Evolutionary conservation across 2,888 invertebrate genomes (phyloP), one percentile per base, ranked within the genome.

Genomic region (Hipparchia sbordonii): DNA sequence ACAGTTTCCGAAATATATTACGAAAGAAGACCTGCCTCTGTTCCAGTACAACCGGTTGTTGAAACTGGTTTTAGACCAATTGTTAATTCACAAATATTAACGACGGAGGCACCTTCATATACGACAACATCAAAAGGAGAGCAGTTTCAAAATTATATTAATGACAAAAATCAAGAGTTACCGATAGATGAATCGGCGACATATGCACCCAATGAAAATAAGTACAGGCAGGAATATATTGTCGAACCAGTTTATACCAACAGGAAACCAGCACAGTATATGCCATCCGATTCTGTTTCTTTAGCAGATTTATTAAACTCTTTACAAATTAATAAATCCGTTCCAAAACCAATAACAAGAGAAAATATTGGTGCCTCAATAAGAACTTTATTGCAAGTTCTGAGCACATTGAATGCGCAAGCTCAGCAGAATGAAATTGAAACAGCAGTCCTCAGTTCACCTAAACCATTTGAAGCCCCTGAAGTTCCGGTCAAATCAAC

Each of bases 291-390:
- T 73, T 80, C 85, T 9, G 80, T 87, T 62, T 86, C 85, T 60
- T 79, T 93, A 74, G 87, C 87, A 33, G 94, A 96, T 77, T 95
- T 97, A 76, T 83, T 97, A 57, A 96, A 96, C 82, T 96, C 97
- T 72, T 90, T 97, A 48, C 97, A 97, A 85, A 91, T 96, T 23
- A 95, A 96, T 79, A 97, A 97, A 87, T 95, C 96, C 62, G 90
- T 97, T 78, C 97, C 97, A 0, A 96, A 96, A 78, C 96, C 95
- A 8, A 93, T 97, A 46, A 97, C 96, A 5, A 95, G 95, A 70
- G 96, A 97, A 78, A 97, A 97, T 81, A 95, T 97, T 63, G 96
- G 97, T 79, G 95, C 96, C 75, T 97, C 97, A 66, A 96, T 97
- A 76, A 95, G 95, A 83, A 97, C 97, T 0, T 89, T 97, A 73